A percentile compares a stretch with the other conserved stretches of the same genome.
These are phyloP conservation scores for Syrista parreyssii DNA, from an alignment of 2,888 invertebrate species.

Conservation along the genomic window DNA sequence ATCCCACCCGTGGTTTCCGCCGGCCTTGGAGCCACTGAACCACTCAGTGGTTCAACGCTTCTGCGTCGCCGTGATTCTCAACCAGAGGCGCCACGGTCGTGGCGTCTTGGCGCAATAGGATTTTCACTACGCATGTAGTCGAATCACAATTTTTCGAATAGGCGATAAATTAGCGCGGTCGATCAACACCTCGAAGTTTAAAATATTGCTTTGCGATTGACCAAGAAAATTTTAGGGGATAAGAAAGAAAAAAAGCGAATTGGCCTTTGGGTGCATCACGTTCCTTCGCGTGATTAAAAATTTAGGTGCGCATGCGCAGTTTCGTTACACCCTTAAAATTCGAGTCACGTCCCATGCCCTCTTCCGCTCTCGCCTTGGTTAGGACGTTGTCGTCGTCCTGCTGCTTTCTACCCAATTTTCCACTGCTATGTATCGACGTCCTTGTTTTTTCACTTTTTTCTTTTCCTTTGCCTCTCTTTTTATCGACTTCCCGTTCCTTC, in stretches of 20 bases:
- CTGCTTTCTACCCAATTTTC: not conserved
- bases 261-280: not conserved
- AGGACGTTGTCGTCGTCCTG: not conserved
- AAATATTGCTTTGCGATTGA: not conserved
- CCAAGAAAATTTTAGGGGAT: not conserved
- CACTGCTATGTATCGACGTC: not conserved
- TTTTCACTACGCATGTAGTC: too few relatives aligned
- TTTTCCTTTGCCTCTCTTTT: not conserved
- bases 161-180: too few relatives aligned
- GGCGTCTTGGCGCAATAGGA: not conserved
- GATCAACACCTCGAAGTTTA: too few relatives aligned
- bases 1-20: constrained; percentile 65
- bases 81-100: constrained; percentile 22
- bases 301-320: not conserved
- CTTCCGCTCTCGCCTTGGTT: not conserved
- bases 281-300: not conserved
- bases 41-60: constrained; percentile 67
- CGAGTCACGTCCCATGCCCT: not conserved
- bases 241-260: too few relatives aligned
- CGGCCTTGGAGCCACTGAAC: constrained; percentile 67
- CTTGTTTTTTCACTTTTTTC: not conserved
- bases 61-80: constrained; percentile 62
- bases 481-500: not conserved
- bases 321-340: not conserved
- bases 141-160: too few relatives aligned